Evolutionary conservation across 2,888 invertebrate genomes (phyloP).

Genomic region (Tiliacea aurago): DNA sequence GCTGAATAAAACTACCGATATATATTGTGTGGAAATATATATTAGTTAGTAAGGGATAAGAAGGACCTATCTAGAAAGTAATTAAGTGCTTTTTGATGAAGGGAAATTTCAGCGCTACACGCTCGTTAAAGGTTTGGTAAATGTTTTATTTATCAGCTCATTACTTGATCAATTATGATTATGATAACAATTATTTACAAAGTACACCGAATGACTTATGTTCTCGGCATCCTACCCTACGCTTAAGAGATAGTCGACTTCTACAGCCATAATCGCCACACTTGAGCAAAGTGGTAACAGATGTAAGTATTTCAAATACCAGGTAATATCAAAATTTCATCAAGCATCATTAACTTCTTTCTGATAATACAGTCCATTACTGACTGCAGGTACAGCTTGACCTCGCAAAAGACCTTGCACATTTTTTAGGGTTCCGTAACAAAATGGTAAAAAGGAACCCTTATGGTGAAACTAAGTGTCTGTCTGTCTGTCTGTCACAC

Average conservation of each 20-base stretch:
- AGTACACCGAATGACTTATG: not conserved
- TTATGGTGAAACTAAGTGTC: too few relatives aligned
- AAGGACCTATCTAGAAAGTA: not conserved
- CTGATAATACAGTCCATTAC: not conserved
- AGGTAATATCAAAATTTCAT: too few relatives aligned
- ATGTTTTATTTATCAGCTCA: not conserved
- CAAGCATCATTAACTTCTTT: not conserved
- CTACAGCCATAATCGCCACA: not conserved
- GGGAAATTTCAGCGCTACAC: not conserved
- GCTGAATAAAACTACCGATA: slow-evolving; percentile 29
- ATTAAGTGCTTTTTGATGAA: slow-evolving; percentile 1
- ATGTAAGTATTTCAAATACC: not conserved
- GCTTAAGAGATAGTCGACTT: not conserved
- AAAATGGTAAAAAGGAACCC: too few relatives aligned
- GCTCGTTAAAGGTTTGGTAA: not conserved
- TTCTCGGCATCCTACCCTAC: not conserved
- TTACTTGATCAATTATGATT: not conserved
- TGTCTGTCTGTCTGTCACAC: too few relatives aligned
- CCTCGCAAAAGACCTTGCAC: not conserved
- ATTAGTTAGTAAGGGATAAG: slow-evolving; percentile 11
- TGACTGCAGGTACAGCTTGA: not conserved
- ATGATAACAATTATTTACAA: too few relatives aligned
- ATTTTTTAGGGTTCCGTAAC: too few relatives aligned
- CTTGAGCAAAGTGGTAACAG: not conserved
- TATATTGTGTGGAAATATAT: slow-evolving; percentile 5